A percentile compares a stretch with the other conserved stretches of the same genome.
Evolutionary conservation across 2,888 invertebrate species (phyloP).

Genomic region (Synergus gifuensis): DNA sequence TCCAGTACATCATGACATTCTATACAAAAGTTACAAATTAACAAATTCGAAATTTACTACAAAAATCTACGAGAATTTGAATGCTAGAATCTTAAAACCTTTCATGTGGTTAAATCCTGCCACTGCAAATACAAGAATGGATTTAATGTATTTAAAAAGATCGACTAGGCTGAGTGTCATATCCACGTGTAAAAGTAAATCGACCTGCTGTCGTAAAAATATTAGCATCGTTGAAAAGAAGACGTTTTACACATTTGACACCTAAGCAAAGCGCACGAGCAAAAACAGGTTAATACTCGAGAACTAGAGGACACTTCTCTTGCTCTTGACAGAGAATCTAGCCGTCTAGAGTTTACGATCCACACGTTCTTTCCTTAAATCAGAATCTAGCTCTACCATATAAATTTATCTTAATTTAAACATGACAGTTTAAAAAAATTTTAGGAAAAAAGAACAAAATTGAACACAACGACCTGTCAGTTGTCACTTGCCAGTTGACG

Average conservation of each 20-base stretch:
- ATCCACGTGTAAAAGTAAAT: conserved; percentile 14
- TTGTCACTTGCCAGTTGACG: conserved; percentile 3
- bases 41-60: neutral
- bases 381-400: neutral
- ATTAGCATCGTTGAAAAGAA: neutral
- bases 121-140: neutral
- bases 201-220: neutral
- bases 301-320: neutral
- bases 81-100: neutral
- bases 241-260: neutral
- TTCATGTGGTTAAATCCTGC: neutral
- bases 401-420: neutral
- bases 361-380: neutral
- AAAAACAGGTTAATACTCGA: conserved; percentile 26
- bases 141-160: neutral
- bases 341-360: neutral
- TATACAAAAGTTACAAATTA: neutral
- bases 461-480: neutral
- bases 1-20: neutral
- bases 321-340: conserved; percentile 18
- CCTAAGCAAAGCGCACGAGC: neutral
- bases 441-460: neutral
- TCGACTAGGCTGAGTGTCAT: neutral
- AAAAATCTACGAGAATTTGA: neutral
- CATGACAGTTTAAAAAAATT: neutral